Base-by-base conservation (phyloP, 2,888 invertebrate genomes). In the Orthosia incerta region DNA sequence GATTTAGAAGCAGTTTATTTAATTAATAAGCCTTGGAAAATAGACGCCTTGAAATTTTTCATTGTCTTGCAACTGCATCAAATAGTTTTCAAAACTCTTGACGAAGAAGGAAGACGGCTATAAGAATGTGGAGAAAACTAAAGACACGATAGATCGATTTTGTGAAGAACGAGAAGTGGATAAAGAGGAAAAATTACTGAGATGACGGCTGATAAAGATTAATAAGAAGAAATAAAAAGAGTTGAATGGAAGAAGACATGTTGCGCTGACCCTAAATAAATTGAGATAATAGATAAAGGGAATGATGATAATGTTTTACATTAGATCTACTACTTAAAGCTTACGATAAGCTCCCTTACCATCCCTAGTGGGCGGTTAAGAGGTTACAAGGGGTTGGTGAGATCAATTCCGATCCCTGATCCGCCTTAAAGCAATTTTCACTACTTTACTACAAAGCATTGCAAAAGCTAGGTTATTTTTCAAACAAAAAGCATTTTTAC, bases 321-420 rank as follows among this genome's bases (percentile, higher is more conserved):
- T 56, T 15, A 12, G 39, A 55, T 65, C 16, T 18, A 18, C 23
- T 48, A 23, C 13, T 23, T 65, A 18, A 23, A 65, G 59, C 50
- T 18, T n/a, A 56, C 3, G 20, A 31, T 50, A 20, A 26, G 45
- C 26, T 56, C 31, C 20, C 20, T 46, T 46, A 46, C 26, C 31
- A 57, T 39, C 26, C 15, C 18, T 15, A 3, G 51, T 62, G 13
- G 46, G 26, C 1, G 16, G n/a, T 67, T 61, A 20, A 45, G 20
- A 45, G 18, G 20, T 50, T 26, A 20, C n/a, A 55, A 48, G 48
- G n/a, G 55, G 18, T 62, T 57, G 39, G 15, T 20, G n/a, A 20
- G 50, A 70, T 64, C 5, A 55, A 65, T 46, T 23, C 7, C 23
- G n/a, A 60, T 45, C 46, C 20, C 51, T 18, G 13, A 75, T 31